Base-by-base conservation (phyloP, 2,797 vertebrate genomes). In the Hirundo rustica region DNA sequence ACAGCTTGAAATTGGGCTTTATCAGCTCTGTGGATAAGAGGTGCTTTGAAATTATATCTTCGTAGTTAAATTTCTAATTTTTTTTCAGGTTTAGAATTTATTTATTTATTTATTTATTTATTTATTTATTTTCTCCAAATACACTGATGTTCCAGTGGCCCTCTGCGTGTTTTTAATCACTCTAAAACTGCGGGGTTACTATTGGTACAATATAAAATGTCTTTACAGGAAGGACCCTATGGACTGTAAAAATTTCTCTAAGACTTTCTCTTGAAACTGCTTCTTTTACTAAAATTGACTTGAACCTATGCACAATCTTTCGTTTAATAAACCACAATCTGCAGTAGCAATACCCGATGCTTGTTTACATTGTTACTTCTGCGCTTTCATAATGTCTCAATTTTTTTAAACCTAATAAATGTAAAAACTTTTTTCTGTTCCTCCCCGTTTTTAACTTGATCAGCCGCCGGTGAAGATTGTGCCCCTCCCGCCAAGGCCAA, bases 401-500 rank as follows among this genome's bases (percentile, higher is more conserved):
- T 9, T 75, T 81, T 78, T 48, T 71, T 36, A 50, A 51, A 12
- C 44, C 18, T 71, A 58, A 70, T 74, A 55, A 34, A 19, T 34
- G 4, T 62, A 42, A 72, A 58, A 21, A 44, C 64, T 40, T n/a
- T 22, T 36, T 12, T 10, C 2, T 11, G 0, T 26, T 2, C 4
- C 2, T 2, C 8, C 20, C 4, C 1, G 7, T 92, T 93, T 70
- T 76, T 94, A 65, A 84, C 97, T 87, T 38, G 65, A 22, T 13
- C 71, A 97, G 97, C 88, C 42, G 38, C 93, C 61, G 60, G 57
- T 86, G 94, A 96, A 51, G 95, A 76, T 17, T 32, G 85, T 50
- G 71, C 42, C 66, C 83, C 89, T 80, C 92, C 82, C 30, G 98
- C 98, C 85, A 99, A 98, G 84, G 96, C 85, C 22, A 93, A 67